These are phyloP conservation scores for Gasteruption jaculator DNA, from an alignment of 2,888 invertebrate species.

Conservation along the genomic window DNA sequence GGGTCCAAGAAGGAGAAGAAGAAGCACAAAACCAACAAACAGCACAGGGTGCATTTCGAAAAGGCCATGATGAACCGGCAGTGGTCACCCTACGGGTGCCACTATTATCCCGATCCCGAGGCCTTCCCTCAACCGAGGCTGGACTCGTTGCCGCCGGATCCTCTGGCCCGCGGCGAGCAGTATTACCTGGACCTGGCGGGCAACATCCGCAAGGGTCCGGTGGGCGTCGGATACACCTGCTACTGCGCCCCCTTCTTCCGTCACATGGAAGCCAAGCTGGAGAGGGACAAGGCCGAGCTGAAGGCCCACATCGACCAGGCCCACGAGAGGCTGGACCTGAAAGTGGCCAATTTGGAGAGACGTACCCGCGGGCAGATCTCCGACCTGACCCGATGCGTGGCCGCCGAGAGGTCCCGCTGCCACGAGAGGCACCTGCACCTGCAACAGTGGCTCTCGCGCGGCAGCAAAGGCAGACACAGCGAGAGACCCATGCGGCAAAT, in stretches of 20 bases:
- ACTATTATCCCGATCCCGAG: slow-evolving; percentile 82
- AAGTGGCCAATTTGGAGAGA: slow-evolving; percentile 75
- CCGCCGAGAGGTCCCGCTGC: slow-evolving; percentile 61
- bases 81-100: slow-evolving; percentile 91
- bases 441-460: slow-evolving; percentile 67
- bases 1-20: slow-evolving; percentile 46
- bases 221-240: slow-evolving; percentile 90
- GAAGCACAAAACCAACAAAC: slow-evolving; percentile 39
- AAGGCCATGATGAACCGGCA: slow-evolving; percentile 46
- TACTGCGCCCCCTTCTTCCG: slow-evolving; percentile 90
- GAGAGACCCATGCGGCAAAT: slow-evolving; percentile 55
- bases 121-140: slow-evolving; percentile 81
- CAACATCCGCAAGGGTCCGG: slow-evolving; percentile 90
- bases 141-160: slow-evolving; percentile 82
- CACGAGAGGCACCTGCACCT: slow-evolving; percentile 63
- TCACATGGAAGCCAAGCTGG: slow-evolving; percentile 79
- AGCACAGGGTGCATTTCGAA: slow-evolving; percentile 52
- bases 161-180: slow-evolving; percentile 82
- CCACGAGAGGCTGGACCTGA: slow-evolving; percentile 73
- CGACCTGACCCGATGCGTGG: slow-evolving; percentile 64
- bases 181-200: slow-evolving; percentile 93
- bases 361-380: slow-evolving; percentile 70
- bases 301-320: slow-evolving; percentile 75
- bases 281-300: slow-evolving; percentile 74
- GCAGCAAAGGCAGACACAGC: slow-evolving; percentile 60